Base-by-base conservation (phyloP, 2,888 invertebrate species). In the Polydrusus cervinus region DNA sequence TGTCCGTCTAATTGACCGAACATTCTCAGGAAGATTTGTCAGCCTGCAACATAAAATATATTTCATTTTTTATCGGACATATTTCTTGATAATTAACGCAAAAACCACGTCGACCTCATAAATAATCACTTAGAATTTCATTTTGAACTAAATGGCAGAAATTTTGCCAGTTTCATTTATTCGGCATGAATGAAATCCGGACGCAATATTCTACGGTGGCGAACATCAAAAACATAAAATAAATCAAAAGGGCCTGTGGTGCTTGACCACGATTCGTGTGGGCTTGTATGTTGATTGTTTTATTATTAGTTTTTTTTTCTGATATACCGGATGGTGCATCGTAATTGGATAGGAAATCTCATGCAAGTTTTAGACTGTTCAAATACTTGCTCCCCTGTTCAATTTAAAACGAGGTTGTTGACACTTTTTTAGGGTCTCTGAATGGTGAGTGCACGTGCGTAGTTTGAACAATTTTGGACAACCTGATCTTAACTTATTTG, bases 211-310 rank as follows among this genome's bases (percentile, higher is more conserved):
- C 57, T 47, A 34, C 69, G 60, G 60, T 60, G 30, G 14, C 45
- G 18, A 57, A 60, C 60, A 60, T 69, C 40, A 68, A 68, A 68
- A 57, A 68, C 47, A 47, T 69, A 57, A 69, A 69, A 69, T 69
- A 69, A 69, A 69, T 60, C 69, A 60, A 40, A 68, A 60, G 16
- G 11, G 49, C 45, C 43, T 60, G 60, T 60, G 57, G 45, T 43
- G 43, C 13, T 45, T 43, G 38, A 38, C 40, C 66, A 7, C 14
- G 6, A 18, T 10, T 20, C 20, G 51, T 51, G 11, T 20, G 51
- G 9, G 5, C 6, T 51, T 20, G 11, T 51, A 51, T 6, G 10
- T 18, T 51, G 18, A 20, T 11, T 51, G 20, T 51, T 51, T 18
- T 51, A 18, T 10, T 51, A 51, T 51, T 51, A 51, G 51, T 51